phyloP scores from a whole-genome alignment of 1,140 invertebrate species.

The Ridgeia piscesae region DNA sequence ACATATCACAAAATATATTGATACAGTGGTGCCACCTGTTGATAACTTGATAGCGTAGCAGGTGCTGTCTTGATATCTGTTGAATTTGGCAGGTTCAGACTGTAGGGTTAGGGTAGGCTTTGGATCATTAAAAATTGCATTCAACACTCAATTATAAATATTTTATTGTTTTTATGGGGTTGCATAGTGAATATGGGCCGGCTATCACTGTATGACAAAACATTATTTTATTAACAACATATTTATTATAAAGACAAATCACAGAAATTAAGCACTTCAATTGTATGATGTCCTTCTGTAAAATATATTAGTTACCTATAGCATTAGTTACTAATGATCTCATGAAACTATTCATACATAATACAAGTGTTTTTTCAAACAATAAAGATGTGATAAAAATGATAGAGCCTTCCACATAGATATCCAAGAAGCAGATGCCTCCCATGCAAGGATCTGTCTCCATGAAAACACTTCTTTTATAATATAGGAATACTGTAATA shows the following conservation, averaged over 20 bases:
- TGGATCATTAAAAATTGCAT: too few relatives aligned
- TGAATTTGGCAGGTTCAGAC: too few relatives aligned
- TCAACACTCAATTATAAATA: too few relatives aligned
- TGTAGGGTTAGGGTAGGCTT: too few relatives aligned
- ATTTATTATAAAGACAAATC: not conserved
- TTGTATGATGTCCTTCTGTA: not conserved
- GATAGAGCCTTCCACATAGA: not conserved
- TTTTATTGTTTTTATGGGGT: too few relatives aligned
- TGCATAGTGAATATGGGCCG: too few relatives aligned
- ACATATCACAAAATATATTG: too few relatives aligned
- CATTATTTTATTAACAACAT: not conserved
- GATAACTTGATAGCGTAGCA: too few relatives aligned
- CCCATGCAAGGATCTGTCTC: not conserved
- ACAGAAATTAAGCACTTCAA: not conserved
- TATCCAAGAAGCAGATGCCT: not conserved
- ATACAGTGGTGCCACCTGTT: too few relatives aligned
- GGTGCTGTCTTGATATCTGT: too few relatives aligned
- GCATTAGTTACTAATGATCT: not conserved
- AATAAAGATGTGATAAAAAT: not conserved
- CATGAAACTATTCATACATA: not conserved
- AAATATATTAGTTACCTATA: not conserved
- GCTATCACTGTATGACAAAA: not conserved
- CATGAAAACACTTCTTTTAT: not conserved
- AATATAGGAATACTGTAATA: not conserved
- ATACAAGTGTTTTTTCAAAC: not conserved